These are phyloP conservation scores for Erebia aethiops DNA, from an alignment of 2,888 invertebrate genomes.

Conservation along the genomic window DNA sequence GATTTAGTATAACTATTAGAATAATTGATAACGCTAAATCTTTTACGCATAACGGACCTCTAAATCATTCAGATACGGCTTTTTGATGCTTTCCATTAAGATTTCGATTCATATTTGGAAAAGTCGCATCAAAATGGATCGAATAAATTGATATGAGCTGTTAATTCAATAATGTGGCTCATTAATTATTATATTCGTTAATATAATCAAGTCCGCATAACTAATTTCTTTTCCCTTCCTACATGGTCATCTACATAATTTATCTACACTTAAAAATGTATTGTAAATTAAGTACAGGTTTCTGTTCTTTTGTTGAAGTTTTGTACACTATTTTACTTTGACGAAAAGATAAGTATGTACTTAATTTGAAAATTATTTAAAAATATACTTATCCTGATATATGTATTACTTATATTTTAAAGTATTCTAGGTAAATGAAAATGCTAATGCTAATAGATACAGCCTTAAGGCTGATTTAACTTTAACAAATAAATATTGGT, in stretches of 20 bases:
- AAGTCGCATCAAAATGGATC: slow-evolving; percentile 25
- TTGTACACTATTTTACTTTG: not conserved
- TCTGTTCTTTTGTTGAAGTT: slow-evolving; percentile 10
- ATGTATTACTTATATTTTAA: no score
- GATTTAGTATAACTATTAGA: no score
- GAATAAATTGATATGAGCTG: slow-evolving; percentile 32
- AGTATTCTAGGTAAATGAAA: no score
- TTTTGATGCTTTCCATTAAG: not conserved
- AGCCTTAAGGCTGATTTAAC: no score
- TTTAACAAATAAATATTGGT: no score
- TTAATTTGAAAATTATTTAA: no score
- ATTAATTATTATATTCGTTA: slow-evolving; percentile 35
- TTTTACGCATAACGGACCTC: not conserved
- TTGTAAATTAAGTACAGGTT: not conserved
- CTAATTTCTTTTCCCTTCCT: slow-evolving; percentile 36
- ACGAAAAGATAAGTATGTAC: not conserved
- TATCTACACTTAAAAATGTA: slow-evolving; percentile 12
- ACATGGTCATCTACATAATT: slow-evolving; percentile 33
- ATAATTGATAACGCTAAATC: no score
- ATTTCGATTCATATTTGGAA: slow-evolving; percentile 18
- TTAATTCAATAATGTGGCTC: slow-evolving; percentile 39
- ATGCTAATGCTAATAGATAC: no score
- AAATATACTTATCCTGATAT: no score
- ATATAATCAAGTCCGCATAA: slow-evolving; percentile 29
- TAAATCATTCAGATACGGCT: not conserved